Evolutionary conservation across 1,140 invertebrate species (phyloP).

Genomic region (Saccostrea cuccullata): DNA sequence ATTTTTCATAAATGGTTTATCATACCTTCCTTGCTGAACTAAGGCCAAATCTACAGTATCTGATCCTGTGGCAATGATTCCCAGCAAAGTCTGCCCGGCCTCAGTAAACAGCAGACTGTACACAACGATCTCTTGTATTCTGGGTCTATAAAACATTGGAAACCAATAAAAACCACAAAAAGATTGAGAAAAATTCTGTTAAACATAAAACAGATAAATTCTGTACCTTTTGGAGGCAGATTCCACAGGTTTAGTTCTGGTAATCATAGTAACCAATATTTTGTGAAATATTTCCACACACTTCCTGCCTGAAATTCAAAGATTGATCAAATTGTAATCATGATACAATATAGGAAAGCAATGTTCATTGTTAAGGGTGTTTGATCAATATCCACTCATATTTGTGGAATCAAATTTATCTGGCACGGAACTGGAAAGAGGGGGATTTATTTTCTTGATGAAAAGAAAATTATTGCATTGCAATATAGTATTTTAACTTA

Average conservation of each 20-base stretch:
- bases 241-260: constrained; percentile 21
- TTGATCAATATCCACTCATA: too few relatives aligned
- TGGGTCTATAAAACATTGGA: constrained; percentile 59
- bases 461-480: too few relatives aligned
- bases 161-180: background rate
- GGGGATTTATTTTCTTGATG: too few relatives aligned
- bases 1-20: background rate
- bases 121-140: constrained; percentile 75
- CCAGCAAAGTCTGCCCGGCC: constrained; percentile 76
- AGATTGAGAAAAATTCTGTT: background rate
- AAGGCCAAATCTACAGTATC: constrained; percentile 75
- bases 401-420: too few relatives aligned
- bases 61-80: constrained; percentile 77
- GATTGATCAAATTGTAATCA: too few relatives aligned
- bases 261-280: constrained; percentile 68
- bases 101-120: constrained; percentile 77
- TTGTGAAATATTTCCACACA: constrained; percentile 78
- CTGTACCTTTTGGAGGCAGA: background rate
- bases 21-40: constrained; percentile 76
- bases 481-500: too few relatives aligned
- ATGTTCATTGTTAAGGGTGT: too few relatives aligned
- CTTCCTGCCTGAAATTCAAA: constrained; percentile 71
- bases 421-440: too few relatives aligned
- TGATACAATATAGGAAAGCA: too few relatives aligned
- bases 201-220: background rate